Percentiles rank a stretch among this genome's conserved stretches.
phyloP scores from a whole-genome alignment of 2,797 vertebrate species.

The Sandelia bainsii region DNA sequence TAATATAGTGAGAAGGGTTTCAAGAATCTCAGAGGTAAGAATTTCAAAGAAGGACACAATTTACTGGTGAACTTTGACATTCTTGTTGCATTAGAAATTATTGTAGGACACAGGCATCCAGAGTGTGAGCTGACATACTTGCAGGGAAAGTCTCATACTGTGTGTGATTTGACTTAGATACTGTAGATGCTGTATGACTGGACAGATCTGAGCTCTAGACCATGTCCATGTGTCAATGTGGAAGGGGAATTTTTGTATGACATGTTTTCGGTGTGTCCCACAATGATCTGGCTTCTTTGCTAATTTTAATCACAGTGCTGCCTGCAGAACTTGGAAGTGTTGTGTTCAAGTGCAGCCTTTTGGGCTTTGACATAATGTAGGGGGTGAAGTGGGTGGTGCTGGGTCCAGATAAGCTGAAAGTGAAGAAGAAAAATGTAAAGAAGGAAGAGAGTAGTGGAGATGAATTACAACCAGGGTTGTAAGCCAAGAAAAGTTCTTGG shows the following conservation, averaged over 20 bases:
- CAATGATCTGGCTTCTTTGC: conserved; percentile 11
- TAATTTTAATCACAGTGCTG: conserved; percentile 34
- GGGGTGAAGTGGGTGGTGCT: conserved; percentile 21
- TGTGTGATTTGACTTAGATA: not conserved
- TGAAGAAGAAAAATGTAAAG: not conserved
- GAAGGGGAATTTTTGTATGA: not conserved
- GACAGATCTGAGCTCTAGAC: conserved; percentile 6
- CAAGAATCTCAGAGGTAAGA: not conserved
- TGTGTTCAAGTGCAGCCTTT: conserved; percentile 4
- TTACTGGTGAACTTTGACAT: not conserved
- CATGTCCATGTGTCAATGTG: not conserved
- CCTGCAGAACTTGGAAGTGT: conserved; percentile 13
- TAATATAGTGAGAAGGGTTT: not conserved
- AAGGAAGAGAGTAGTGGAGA: not conserved
- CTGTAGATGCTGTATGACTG: not conserved
- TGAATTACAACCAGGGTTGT: not conserved
- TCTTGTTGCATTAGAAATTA: not conserved
- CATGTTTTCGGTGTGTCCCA: conserved; percentile 16
- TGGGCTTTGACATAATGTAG: conserved; percentile 32
- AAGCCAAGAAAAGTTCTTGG: no score
- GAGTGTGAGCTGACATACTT: not conserved
- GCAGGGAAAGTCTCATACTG: not conserved
- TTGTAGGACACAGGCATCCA: not conserved
- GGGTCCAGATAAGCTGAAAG: conserved; percentile 10
- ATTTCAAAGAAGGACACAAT: not conserved